Percentiles rank a stretch among this genome's conserved stretches.
Conservation (phyloP, 2,797 vertebrate species). For the Danionella dracula region DNA sequence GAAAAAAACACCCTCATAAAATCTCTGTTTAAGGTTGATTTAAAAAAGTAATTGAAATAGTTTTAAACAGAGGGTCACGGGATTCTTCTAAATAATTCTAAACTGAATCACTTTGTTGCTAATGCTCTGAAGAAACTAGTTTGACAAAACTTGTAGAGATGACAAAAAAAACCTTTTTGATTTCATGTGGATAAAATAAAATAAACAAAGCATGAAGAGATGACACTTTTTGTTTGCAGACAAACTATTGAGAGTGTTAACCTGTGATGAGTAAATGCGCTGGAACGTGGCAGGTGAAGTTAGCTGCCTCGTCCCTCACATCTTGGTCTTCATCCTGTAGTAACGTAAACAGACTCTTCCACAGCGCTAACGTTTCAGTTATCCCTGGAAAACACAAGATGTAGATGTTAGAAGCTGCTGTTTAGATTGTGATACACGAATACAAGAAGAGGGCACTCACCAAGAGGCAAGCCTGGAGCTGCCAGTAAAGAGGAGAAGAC, state of each 20-base stretch:
- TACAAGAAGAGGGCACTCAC: conserved; percentile 64
- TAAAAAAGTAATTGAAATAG: too few relatives aligned
- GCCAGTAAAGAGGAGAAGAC: conserved; percentile 68
- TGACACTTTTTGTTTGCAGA: too few relatives aligned
- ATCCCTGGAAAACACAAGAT: conserved; percentile 68
- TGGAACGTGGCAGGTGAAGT: conserved; percentile 70
- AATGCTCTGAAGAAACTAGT: too few relatives aligned
- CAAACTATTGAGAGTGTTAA: conserved; percentile 44
- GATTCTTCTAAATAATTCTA: too few relatives aligned
- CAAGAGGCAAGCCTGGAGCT: conserved; percentile 66
- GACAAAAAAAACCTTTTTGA: too few relatives aligned
- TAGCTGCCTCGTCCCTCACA: conserved; percentile 77
- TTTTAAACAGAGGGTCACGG: too few relatives aligned
- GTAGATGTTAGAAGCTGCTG: not conserved
- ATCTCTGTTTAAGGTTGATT: too few relatives aligned
- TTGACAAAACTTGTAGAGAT: too few relatives aligned
- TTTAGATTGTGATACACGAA: not conserved
- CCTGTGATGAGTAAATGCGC: conserved; percentile 54
- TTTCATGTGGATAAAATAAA: too few relatives aligned
- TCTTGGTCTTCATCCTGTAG: conserved; percentile 89
- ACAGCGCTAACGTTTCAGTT: conserved; percentile 74
- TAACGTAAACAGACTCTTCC: conserved; percentile 80
- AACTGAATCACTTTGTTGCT: too few relatives aligned
- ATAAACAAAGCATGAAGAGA: too few relatives aligned
- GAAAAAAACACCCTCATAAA: too few relatives aligned